A percentile compares a stretch with the other conserved stretches of the same genome.
Evolutionary conservation across 2,113 vertebrate species (phyloP).

Genomic region (Scophthalmus maximus): DNA sequence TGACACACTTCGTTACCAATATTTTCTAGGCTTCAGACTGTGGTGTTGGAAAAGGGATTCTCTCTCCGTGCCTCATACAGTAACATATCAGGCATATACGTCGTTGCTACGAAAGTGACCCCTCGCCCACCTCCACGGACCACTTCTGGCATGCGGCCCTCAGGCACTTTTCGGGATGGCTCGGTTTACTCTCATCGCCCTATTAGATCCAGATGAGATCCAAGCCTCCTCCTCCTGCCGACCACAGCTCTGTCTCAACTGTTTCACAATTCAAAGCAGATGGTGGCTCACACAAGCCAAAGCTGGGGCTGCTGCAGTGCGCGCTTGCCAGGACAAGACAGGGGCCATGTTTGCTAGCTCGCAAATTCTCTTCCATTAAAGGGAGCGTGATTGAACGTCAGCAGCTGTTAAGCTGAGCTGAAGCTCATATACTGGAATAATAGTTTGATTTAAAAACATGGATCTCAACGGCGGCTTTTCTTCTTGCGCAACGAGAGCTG

Average conservation of each 20-base stretch:
- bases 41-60: conserved; percentile 8
- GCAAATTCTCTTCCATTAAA: conserved; percentile 59
- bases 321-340: conserved; percentile 25
- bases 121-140: conserved; percentile 18
- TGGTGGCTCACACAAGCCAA: conserved; percentile 46
- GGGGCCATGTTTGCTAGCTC: conserved; percentile 28
- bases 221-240: conserved; percentile 37
- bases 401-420: conserved; percentile 29
- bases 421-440: conserved; percentile 35
- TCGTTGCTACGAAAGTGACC: conserved; percentile 29
- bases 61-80: background rate
- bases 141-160: conserved; percentile 50
- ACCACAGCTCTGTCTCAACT: conserved; percentile 50
- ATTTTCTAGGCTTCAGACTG: background rate
- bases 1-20: conserved; percentile 11
- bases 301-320: conserved; percentile 19
- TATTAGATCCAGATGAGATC: conserved; percentile 79
- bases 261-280: conserved; percentile 75
- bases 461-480: conserved; percentile 44
- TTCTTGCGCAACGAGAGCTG: conserved; percentile 30
- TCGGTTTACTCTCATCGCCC: conserved; percentile 74
- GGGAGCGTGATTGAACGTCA: conserved; percentile 44
- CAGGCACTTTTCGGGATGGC: conserved; percentile 58
- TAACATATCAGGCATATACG: conserved; percentile 2
- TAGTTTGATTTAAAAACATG: conserved; percentile 51